Evolutionary conservation across 2,113 vertebrate genomes (phyloP), one percentile per base, ranked within the genome.

Genomic region (Sinosuthora webbiana): DNA sequence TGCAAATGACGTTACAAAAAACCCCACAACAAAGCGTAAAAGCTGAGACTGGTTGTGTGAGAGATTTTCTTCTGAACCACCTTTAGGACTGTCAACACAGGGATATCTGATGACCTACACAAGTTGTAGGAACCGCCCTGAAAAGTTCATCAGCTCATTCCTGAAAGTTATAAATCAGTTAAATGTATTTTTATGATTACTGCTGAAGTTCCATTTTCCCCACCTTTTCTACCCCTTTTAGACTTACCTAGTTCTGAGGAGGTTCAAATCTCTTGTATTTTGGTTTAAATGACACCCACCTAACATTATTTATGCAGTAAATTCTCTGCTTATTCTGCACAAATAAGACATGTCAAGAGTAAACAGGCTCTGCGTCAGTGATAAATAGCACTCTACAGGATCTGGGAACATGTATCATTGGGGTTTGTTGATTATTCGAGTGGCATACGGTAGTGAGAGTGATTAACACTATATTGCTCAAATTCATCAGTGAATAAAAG

Each of bases 351-450:
- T 7, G 63, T 95, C 91, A 94, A 81, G 79, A 95, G 77, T 83
- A 93, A 93, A 89, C 57, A 88, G 92, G 65, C 47, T 91, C 50
- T 55, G 44, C 12, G 12, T 70, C 2, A 4, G 80, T 97, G 95
- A 97, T 91, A 93, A 96, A 97, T 87, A 74, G 88, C 68, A 47
- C 75, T 89, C 80, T 88, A 30, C 83, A 88, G 82, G 79, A 70
- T 76, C 78, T 83, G 62, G 62, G 73, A 90, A 71, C 86, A 95
- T 96, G 94, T 89, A 96, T 97, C 95, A 94, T 62, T 89, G 84
- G 71, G 68, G 69, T 89, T 90, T 97, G 95, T 62, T 97, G 94
- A 97, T 97, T 97, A 97, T 95, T 97, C 96, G 94, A 78, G 86
- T 96, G 96, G 86, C 96, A 95, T 96, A 97, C 55, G 68, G 91